phyloP scores from a whole-genome alignment of 2,797 vertebrate genomes.

The Mus minutoides region DNA sequence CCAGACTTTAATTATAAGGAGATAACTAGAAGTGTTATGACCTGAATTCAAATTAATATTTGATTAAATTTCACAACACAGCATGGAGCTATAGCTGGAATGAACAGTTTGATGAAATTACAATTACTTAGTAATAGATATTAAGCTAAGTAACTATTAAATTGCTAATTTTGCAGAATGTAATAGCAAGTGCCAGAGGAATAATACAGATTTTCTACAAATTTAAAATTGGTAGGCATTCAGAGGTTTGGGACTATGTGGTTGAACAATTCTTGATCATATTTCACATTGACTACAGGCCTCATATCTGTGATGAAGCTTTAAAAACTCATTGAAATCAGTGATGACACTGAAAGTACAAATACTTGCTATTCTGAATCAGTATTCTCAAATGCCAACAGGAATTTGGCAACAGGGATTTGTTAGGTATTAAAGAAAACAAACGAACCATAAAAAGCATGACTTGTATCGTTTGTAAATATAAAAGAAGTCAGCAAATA shows the following conservation, averaged over 20 bases:
- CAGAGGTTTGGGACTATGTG: background rate
- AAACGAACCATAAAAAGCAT: background rate
- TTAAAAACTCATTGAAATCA: conserved; percentile 21
- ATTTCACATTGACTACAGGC: background rate
- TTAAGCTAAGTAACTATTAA: conserved; percentile 78
- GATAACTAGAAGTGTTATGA: conserved; percentile 86
- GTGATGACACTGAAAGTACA: background rate
- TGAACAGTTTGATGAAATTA: conserved; percentile 84
- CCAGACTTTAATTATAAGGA: conserved; percentile 86
- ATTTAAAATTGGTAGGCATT: background rate
- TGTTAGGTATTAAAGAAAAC: background rate
- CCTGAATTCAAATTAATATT: conserved; percentile 88
- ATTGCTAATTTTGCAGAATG: conserved; percentile 67
- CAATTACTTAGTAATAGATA: conserved; percentile 85
- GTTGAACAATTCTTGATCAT: conserved; percentile 5
- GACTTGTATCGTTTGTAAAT: background rate
- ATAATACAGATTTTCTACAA: conserved; percentile 56
- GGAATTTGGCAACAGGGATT: background rate
- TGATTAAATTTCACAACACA: conserved; percentile 87
- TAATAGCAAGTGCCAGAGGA: conserved; percentile 60
- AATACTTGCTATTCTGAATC: background rate
- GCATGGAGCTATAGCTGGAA: conserved; percentile 78
- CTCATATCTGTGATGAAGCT: background rate
- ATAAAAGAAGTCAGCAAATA: background rate
- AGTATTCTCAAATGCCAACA: conserved; percentile 7